Evolutionary conservation across 2,113 vertebrate genomes (phyloP), one percentile per base, ranked within the genome.

Genomic region (human): DNA sequence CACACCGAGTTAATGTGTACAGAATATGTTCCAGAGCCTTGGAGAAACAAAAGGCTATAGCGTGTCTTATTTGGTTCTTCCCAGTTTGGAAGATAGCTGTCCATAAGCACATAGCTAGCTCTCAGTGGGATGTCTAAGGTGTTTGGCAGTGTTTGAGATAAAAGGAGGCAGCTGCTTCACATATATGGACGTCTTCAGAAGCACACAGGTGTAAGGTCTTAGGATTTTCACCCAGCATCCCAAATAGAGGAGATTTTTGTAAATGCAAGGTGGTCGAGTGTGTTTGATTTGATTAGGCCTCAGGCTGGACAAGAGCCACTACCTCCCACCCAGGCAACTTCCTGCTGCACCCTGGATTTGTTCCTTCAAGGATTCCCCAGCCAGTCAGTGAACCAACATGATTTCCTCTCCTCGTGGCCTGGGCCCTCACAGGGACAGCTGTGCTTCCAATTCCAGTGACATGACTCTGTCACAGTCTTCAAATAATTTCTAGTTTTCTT

Each of bases 281-380:
- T 81, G 32, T 95, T 94, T 97, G 83, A 70, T 80, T 96, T 93
- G 81, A 85, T 95, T 97, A 92, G 72, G 92, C 92, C 57, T 80
- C 13, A 22, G 25, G 23, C 84, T 93, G 90, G 82, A 76, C 79
- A 73, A 43, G 59, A 97, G 70, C 88, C 94, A 96, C 57, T 89
- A 95, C 75, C 88, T 92, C 85, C 95, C 68, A 83, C 70, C 30
- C 79, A 48, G 55, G 61, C 81, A 50, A 32, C 97, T 96, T 97
- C 95, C 93, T 94, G 95, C 73, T 89, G 32, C 66, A 57, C 30
- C 30, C 17, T n/a, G 79, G 61, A 96, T 32, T 75, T 87, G 52
- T 96, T 97, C 72, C 96, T 96, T 89, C 95, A 93, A 92, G 86
- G 87, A 72, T 92, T 80, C 25, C 75, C 85, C 10, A 14, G 92